Percentiles rank a stretch among this genome's conserved stretches.
Evolutionary conservation across 2,888 invertebrate species (phyloP).

Genomic region (Siphonodentalium dalli): DNA sequence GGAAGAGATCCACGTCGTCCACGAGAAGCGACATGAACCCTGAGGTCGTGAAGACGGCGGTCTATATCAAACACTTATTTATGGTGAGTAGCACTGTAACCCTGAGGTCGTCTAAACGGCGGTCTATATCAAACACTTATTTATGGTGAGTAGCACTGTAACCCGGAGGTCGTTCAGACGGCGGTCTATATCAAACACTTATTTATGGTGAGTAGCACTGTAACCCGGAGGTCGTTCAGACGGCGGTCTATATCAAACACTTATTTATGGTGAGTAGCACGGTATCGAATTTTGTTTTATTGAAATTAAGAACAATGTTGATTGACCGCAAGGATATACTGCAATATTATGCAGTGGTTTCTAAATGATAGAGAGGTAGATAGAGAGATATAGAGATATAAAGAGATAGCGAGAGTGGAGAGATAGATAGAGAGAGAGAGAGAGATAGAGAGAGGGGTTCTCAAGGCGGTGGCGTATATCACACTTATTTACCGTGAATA

Average conservation of each 20-base stretch:
- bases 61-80: conserved; percentile 57
- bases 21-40: conserved; percentile 47
- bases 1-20: conserved; percentile 36
- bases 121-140: conserved; percentile 56
- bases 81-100: conserved; percentile 38
- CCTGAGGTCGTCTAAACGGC: conserved; percentile 56
- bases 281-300: no score
- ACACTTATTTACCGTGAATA: no score
- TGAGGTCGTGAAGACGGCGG: conserved; percentile 55
- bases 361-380: no score
- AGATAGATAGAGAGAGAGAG: no score
- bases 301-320: no score
- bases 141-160: conserved; percentile 41
- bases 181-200: conserved; percentile 58
- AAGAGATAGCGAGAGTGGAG: no score
- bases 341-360: no score
- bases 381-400: no score
- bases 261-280: conserved; percentile 49
- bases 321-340: no score
- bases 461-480: no score
- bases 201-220: conserved; percentile 46
- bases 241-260: conserved; percentile 58
- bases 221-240: conserved; percentile 48
- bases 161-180: conserved; percentile 51
- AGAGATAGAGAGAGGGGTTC: no score